phyloP scores from a whole-genome alignment of 2,113 vertebrate genomes.

The Apteryx mantelli region DNA sequence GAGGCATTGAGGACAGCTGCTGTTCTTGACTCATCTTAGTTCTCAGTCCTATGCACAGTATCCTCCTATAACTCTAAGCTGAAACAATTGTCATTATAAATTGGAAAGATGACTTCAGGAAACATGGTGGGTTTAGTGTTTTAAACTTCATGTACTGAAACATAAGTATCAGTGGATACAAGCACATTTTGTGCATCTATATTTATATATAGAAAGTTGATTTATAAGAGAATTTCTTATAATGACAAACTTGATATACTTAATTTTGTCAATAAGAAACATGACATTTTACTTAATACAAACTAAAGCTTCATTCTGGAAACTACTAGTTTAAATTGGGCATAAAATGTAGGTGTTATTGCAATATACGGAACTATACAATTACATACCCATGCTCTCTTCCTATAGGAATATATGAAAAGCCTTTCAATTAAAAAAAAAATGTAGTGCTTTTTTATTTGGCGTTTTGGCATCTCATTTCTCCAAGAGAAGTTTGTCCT shows the following conservation, averaged over 20 bases:
- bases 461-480: neutral
- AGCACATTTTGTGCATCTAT: neutral
- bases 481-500: neutral
- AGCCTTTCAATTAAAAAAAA: neutral
- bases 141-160: neutral
- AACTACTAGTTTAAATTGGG: neutral
- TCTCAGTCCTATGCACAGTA: neutral
- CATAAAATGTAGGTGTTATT: neutral
- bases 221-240: neutral
- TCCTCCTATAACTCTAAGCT: neutral
- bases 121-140: neutral
- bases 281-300: neutral
- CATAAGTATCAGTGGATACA: neutral
- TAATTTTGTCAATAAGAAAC: neutral
- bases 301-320: neutral
- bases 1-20: slow-evolving; percentile 29
- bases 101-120: neutral
- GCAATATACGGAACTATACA: neutral
- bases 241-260: neutral
- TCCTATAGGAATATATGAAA: neutral
- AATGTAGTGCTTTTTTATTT: neutral
- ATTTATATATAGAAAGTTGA: neutral
- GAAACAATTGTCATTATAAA: neutral
- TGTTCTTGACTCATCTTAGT: neutral
- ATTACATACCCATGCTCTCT: neutral